phyloP scores from a whole-genome alignment of 1,140 invertebrate species.

The Zaprionus lachaisei region DNA sequence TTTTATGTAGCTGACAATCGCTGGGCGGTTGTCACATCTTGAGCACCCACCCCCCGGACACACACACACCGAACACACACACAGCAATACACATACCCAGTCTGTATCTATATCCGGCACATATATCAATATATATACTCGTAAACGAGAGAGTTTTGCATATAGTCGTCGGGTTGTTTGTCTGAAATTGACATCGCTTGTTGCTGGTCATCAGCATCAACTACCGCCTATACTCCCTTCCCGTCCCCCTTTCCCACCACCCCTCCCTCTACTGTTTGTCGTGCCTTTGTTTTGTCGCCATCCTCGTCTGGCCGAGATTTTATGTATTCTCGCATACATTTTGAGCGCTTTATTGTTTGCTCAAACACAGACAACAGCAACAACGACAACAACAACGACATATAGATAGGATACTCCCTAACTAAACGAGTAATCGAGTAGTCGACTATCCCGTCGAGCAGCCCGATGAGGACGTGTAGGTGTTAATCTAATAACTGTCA shows the following conservation, averaged over 20 bases:
- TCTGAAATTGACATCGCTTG: conserved; percentile 79
- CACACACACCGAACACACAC: conserved; percentile 5
- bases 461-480: conserved; percentile 50
- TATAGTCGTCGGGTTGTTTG: conserved; percentile 63
- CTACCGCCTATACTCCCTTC: background rate
- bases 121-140: conserved; percentile 62
- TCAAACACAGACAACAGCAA: conserved; percentile 63
- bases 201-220: conserved; percentile 36
- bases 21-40: conserved; percentile 60
- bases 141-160: conserved; percentile 36
- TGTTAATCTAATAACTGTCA: conserved; percentile 83
- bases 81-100: conserved; percentile 19
- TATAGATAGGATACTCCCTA: conserved; percentile 4
- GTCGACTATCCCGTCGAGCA: conserved; percentile 39
- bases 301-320: conserved; percentile 66
- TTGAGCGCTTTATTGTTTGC: conserved; percentile 80
- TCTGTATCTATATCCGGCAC: conserved; percentile 55
- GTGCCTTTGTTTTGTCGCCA: conserved; percentile 61
- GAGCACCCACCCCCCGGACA: conserved; percentile 43
- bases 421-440: conserved; percentile 66
- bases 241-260: too few relatives aligned
- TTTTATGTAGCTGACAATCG: conserved; percentile 56
- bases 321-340: conserved; percentile 71
- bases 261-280: background rate
- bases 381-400: conserved; percentile 21